Evolutionary conservation across 1,140 invertebrate species (phyloP).

Genomic region (Procambarus virginalis): DNA sequence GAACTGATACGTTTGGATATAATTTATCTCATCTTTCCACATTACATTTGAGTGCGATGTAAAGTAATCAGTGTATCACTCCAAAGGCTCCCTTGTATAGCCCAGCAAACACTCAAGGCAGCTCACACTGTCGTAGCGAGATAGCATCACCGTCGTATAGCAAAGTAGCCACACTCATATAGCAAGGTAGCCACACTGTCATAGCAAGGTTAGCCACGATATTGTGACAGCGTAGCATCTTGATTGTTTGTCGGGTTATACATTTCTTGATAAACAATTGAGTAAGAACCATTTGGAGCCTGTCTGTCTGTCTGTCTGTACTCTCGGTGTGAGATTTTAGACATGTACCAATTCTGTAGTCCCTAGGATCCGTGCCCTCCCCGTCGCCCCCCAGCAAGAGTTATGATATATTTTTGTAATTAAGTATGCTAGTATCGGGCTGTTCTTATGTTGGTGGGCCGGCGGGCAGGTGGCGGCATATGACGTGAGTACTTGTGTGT

Average conservation of each 20-base stretch:
- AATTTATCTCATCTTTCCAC: not conserved
- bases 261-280: not conserved
- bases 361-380: not conserved
- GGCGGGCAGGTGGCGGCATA: conserved; percentile 1
- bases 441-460: conserved; percentile 36
- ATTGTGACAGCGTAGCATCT: too few species aligned
- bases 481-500: not conserved
- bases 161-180: too few species aligned
- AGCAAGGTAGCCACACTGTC: too few species aligned
- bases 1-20: not conserved
- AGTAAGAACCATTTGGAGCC: conserved; percentile 11
- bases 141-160: too few species aligned
- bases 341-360: conserved; percentile 19
- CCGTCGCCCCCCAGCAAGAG: conserved; percentile 24
- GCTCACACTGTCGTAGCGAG: too few species aligned
- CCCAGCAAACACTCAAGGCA: too few species aligned
- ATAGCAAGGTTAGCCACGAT: too few species aligned
- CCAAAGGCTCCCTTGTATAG: too few species aligned
- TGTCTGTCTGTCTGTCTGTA: conserved; percentile 26
- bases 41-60: conserved; percentile 7
- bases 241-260: too few species aligned
- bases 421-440: conserved; percentile 34
- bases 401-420: conserved; percentile 60
- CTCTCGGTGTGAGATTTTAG: conserved; percentile 33
- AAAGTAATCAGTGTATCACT: conserved; percentile 14